phyloP scores from a whole-genome alignment of 2,888 invertebrate species.

The Girardia tigrina region DNA sequence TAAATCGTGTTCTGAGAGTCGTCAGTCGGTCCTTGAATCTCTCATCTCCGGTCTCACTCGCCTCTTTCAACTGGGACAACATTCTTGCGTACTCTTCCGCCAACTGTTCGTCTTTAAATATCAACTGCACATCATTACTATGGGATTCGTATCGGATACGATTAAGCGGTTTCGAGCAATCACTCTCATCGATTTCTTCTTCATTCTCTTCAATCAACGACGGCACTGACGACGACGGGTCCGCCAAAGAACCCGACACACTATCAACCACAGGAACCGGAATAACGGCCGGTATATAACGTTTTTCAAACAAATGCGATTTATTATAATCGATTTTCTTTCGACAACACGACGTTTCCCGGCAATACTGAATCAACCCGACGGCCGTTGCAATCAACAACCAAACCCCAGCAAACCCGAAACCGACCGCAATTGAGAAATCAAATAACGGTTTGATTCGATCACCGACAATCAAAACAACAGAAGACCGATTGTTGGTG shows the following conservation, averaged over 20 bases:
- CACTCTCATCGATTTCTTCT: no score
- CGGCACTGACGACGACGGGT: no score
- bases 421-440: neutral
- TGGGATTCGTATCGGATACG: neutral
- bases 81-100: neutral
- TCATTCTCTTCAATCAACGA: no score
- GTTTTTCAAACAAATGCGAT: neutral
- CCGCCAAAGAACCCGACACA: no score
- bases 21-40: neutral
- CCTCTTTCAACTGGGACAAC: neutral
- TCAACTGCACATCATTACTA: neutral
- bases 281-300: neutral
- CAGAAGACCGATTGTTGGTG: neutral
- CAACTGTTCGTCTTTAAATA: neutral
- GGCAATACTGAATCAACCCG: neutral
- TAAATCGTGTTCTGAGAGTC: neutral
- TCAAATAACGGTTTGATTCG: neutral
- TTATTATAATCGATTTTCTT: neutral
- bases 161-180: no score
- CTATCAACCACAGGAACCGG: no score
- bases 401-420: neutral
- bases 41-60: neutral
- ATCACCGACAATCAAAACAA: neutral
- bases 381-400: neutral
- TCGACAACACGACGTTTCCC: neutral